Base-by-base conservation (phyloP, 2,888 invertebrate species). In the Dysmachus trigonus region DNA sequence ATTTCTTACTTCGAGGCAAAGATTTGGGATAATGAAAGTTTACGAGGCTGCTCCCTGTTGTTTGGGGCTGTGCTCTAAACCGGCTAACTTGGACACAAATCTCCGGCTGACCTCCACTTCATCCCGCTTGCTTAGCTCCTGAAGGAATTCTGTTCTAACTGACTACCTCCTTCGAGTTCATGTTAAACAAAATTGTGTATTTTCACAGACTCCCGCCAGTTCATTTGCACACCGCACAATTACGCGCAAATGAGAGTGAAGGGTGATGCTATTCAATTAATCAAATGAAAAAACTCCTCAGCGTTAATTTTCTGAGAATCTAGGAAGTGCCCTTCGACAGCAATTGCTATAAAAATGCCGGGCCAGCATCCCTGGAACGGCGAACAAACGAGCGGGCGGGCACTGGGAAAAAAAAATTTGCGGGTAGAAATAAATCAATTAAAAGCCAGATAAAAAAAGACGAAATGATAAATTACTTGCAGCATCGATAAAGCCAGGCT, bases 341-440 rank as follows among this genome's bases (percentile, higher is more conserved):
- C 1, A 22, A 13, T 27, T 8, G 22, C 13, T 62, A 62, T 5
- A 62, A 62, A 62, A 62, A 27, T 27, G 62, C 62, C 10, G 27
- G 62, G 22, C 27, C 0, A 53, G 22, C 27, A 27, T 62, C n/a
- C 53, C 51, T 10, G 3, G 38, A n/a, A n/a, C 18, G 18, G 51
- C 27, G n/a, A n/a, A n/a, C n/a, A n/a, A n/a, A n/a, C n/a, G n/a
- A n/a, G n/a, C 6, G 22, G 27, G 22, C 10, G 62, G 7, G 27
- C 18, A 62, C 18, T 22, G 22, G 62, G 62, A 62, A 62, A 62
- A 62, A 62, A 62, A 22, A 62, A 62, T 27, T 62, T 62, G 62
- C 62, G 62, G 62, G 62, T 22, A 74, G 76, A 86, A 86, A 86
- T 86, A 83, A 86, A 86, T 86, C 83, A 86, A 86, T 86, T 86